Evolutionary conservation across 2,797 vertebrate species (phyloP).

Genomic region (Melanotaenia pygmaea): DNA sequence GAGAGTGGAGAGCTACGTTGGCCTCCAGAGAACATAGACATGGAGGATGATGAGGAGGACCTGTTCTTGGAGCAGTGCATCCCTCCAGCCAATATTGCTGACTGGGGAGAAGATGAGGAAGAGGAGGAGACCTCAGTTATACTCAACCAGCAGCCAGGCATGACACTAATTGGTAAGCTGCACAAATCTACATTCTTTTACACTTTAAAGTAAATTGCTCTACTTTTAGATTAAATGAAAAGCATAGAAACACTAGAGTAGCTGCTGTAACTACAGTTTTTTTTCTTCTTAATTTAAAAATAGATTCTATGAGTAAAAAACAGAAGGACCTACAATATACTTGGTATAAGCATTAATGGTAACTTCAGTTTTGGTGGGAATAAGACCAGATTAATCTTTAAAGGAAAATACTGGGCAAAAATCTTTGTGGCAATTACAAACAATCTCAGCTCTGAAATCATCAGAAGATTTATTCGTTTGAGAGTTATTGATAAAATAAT

Average conservation of each 20-base stretch:
- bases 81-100: constrained; percentile 82
- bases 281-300: not conserved
- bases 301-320: not conserved
- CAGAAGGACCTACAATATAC: not conserved
- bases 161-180: constrained; percentile 80
- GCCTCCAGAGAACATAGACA: constrained; percentile 82
- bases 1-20: constrained; percentile 88
- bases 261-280: too few relatives aligned
- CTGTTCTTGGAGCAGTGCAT: constrained; percentile 85
- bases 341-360: not conserved
- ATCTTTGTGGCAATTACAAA: too few relatives aligned
- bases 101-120: constrained; percentile 82
- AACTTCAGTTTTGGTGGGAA: not conserved
- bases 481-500: too few relatives aligned
- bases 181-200: not conserved
- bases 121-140: constrained; percentile 71
- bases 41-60: constrained; percentile 82
- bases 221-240: too few relatives aligned
- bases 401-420: too few relatives aligned
- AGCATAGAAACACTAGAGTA: too few relatives aligned
- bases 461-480: too few relatives aligned
- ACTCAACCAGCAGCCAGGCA: constrained; percentile 72
- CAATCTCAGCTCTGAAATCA: too few relatives aligned
- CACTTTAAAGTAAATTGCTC: not conserved
- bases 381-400: too few relatives aligned